Conservation (phyloP, 64 coral and sea anemone species). For the Actinia equina region DNA sequence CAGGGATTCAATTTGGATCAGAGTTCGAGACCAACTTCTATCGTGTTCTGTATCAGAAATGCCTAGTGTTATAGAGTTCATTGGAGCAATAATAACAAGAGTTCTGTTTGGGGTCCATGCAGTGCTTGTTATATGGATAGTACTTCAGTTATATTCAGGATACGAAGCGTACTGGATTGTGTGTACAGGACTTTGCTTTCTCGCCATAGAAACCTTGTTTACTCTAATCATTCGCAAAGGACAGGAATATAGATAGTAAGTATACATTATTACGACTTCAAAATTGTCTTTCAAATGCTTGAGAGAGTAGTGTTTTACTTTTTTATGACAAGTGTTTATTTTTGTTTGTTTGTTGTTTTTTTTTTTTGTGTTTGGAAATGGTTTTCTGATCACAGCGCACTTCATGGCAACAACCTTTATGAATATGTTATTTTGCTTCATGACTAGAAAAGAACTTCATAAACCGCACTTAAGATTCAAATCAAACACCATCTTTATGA, state of each 20-base stretch:
- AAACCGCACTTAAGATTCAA: background rate
- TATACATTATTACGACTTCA: background rate
- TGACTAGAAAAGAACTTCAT: background rate
- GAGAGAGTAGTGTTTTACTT: background rate
- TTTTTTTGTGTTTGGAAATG: background rate
- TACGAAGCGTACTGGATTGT: slow-evolving; percentile 1
- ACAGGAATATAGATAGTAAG: slow-evolving; percentile 40
- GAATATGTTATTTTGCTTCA: no score
- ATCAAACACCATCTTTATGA: background rate
- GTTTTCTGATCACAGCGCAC: background rate
- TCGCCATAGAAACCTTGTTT: slow-evolving; percentile 21
- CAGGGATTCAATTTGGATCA: background rate
- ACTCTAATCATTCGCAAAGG: slow-evolving; percentile 39
- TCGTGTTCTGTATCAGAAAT: slow-evolving; percentile 1
- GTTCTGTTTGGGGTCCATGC: slow-evolving; percentile 9
- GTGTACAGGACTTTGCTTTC: slow-evolving; percentile 15
- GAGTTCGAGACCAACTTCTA: background rate
- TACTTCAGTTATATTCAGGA: slow-evolving; percentile 8
- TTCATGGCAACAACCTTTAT: background rate
- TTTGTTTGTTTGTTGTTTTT: no score
- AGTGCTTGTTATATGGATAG: slow-evolving; percentile 14
- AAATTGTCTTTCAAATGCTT: background rate
- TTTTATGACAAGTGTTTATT: background rate
- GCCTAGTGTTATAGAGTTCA: slow-evolving; percentile 17
- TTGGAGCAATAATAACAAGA: slow-evolving; percentile 37